Percentiles rank a stretch among this genome's conserved stretches.
Evolutionary conservation across 2,888 invertebrate genomes (phyloP).

Genomic region (Clitarchus hookeri): DNA sequence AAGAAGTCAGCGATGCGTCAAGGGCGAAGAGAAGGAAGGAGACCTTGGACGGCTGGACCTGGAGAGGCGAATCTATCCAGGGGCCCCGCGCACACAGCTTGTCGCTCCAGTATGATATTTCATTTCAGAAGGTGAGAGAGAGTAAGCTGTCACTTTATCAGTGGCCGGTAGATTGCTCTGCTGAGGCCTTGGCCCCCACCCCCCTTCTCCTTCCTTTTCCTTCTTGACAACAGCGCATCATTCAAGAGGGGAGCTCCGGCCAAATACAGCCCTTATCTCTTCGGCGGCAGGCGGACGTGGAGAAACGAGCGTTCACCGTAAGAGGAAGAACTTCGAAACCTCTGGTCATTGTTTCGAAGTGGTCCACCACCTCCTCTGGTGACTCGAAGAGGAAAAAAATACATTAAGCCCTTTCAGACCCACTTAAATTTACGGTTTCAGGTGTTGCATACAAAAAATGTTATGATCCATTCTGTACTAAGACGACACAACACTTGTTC

Average conservation of each 20-base stretch:
- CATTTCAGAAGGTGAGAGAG: background rate
- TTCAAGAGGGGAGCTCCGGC: constrained; percentile 8
- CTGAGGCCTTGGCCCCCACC: background rate
- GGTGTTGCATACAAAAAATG: no score
- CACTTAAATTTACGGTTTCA: no score
- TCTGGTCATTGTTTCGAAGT: background rate
- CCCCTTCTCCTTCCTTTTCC: no score
- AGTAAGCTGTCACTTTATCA: background rate
- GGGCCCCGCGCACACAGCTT: background rate
- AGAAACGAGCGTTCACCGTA: background rate
- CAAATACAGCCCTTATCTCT: background rate
- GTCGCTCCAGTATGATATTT: background rate
- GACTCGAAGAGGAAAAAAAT: background rate
- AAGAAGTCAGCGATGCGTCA: background rate
- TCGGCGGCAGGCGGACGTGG: background rate
- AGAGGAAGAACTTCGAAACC: background rate
- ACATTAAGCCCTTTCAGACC: background rate
- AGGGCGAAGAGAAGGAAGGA: background rate
- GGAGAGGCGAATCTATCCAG: background rate
- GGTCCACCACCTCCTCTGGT: background rate
- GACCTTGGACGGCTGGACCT: background rate
- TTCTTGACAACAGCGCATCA: background rate
- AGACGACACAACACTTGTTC: no score
- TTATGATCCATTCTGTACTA: no score
- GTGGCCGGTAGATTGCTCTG: background rate